phyloP scores from a whole-genome alignment of 2,113 vertebrate species.

The Muscicapa adusta region DNA sequence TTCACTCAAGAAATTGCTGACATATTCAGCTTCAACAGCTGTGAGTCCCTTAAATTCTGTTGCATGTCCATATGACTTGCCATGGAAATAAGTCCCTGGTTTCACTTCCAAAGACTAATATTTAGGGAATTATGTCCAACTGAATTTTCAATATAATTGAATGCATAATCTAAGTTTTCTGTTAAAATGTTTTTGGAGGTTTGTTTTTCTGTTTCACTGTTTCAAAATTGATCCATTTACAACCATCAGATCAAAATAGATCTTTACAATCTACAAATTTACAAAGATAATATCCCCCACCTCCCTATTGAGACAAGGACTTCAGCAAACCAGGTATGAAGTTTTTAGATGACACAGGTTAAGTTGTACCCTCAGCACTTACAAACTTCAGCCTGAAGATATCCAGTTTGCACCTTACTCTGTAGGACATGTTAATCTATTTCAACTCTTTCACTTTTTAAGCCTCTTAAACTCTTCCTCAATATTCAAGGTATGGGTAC shows the following conservation, averaged over 20 bases:
- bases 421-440: neutral
- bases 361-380: neutral
- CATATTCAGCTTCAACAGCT: neutral
- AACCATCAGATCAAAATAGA: neutral
- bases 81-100: neutral
- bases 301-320: neutral
- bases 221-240: neutral
- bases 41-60: neutral
- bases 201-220: neutral
- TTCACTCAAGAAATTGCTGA: neutral
- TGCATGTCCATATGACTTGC: neutral
- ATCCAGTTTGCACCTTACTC: fast-evolving
- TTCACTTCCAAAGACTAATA: neutral
- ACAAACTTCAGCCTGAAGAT: neutral
- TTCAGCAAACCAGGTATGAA: neutral
- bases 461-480: neutral
- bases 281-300: neutral
- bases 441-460: neutral
- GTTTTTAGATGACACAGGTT: neutral
- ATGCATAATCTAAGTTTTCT: neutral
- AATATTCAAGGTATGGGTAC: neutral
- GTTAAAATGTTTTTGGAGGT: neutral
- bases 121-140: fast-evolving
- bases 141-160: neutral
- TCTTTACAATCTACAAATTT: neutral